Evolutionary conservation across 2,113 vertebrate species (phyloP).

Genomic region (Podarcis muralis): DNA sequence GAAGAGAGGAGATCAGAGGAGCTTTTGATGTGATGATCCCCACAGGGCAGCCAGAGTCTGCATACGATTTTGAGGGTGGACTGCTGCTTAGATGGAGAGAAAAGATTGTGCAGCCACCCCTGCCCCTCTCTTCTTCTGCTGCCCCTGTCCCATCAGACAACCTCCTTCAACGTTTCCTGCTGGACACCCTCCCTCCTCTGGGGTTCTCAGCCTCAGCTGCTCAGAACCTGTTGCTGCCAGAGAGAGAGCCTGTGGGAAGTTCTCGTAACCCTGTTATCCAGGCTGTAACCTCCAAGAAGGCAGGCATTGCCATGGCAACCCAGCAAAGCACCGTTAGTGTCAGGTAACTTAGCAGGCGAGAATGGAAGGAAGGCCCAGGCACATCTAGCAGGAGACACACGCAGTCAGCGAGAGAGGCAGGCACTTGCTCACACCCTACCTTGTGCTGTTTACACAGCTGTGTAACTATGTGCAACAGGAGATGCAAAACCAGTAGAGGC

Average conservation of each 20-base stretch:
- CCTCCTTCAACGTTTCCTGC: neutral
- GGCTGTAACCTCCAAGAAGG: neutral
- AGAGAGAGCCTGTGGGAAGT: neutral
- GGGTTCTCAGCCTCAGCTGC: neutral
- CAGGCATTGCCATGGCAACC: slow-evolving; percentile 26
- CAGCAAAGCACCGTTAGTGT: neutral
- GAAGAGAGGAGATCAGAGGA: neutral
- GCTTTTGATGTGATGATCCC: slow-evolving; percentile 1
- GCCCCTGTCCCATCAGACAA: neutral
- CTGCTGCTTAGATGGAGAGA: neutral
- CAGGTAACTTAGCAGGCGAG: neutral
- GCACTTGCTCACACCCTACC: neutral
- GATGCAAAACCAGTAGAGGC: too few relatives aligned
- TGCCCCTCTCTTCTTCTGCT: too few relatives aligned
- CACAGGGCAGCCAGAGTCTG: neutral
- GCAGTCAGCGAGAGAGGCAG: too few relatives aligned
- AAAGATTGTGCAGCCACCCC: neutral
- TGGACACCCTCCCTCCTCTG: neutral
- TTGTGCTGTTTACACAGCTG: too few relatives aligned
- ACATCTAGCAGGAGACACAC: neutral
- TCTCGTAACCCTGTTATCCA: slow-evolving; percentile 4
- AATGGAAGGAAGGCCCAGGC: neutral
- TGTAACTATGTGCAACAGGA: neutral
- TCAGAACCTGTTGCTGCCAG: neutral
- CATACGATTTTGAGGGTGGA: neutral